Percentiles rank a stretch among this genome's conserved stretches.
Evolutionary conservation across 2,888 invertebrate species (phyloP).

Genomic region (Himalopsyche anomala): DNA sequence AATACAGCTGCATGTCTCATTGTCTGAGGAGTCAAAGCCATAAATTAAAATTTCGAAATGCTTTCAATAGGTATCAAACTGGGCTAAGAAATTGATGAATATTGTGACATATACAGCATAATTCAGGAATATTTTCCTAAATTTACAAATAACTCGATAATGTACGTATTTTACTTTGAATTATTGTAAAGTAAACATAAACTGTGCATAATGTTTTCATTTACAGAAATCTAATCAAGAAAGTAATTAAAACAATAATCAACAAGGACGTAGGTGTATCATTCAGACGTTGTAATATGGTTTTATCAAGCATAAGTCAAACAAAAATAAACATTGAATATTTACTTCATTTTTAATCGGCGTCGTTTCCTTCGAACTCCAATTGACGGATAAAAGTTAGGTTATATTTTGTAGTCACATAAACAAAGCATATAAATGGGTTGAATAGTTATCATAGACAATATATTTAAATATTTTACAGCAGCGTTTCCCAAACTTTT

Average conservation of each 20-base stretch:
- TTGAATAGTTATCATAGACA: too few relatives aligned
- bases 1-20: too few relatives aligned
- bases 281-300: neutral
- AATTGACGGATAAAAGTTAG: neutral
- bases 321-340: neutral
- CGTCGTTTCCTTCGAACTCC: neutral
- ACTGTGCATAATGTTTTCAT: neutral
- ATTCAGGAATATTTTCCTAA: neutral
- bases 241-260: neutral
- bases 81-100: too few relatives aligned
- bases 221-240: neutral
- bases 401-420: neutral
- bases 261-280: neutral
- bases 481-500: too few relatives aligned
- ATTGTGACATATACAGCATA: too few relatives aligned
- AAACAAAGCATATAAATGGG: too few relatives aligned
- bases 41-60: too few relatives aligned
- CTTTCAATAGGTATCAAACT: too few relatives aligned
- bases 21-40: too few relatives aligned
- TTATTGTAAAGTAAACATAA: neutral
- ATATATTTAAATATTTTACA: too few relatives aligned
- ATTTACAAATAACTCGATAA: too few relatives aligned
- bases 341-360: neutral
- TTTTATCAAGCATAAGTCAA: neutral
- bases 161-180: neutral